Conservation (phyloP, 2,888 invertebrate genomes). For the Polydrusus cervinus region DNA sequence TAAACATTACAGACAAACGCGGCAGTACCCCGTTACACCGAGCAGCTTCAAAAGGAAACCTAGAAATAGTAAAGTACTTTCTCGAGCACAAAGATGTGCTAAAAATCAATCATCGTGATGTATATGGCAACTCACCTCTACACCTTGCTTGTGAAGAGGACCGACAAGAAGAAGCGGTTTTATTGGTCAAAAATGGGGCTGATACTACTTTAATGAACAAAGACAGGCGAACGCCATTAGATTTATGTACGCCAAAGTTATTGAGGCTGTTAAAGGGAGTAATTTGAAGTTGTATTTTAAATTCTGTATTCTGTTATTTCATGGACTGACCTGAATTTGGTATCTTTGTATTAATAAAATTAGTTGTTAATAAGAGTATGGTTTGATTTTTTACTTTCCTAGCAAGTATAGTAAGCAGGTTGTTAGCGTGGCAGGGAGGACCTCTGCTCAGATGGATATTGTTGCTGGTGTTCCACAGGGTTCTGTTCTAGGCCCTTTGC, state of each 20-base stretch:
- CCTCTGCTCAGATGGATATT: too few relatives aligned
- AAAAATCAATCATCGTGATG: constrained; percentile 77
- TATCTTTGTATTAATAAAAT: neutral
- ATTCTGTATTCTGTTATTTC: neutral
- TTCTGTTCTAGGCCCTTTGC: too few relatives aligned
- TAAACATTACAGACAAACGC: constrained; percentile 80
- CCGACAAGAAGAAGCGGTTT: constrained; percentile 78
- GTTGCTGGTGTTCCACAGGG: too few relatives aligned
- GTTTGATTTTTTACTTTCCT: too few relatives aligned
- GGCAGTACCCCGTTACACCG: constrained; percentile 86
- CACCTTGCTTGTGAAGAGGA: constrained; percentile 90
- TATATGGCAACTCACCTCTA: constrained; percentile 84
- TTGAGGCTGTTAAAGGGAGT: constrained; percentile 53
- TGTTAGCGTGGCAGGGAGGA: too few relatives aligned
- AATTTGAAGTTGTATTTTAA: neutral
- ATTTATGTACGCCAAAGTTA: constrained; percentile 70
- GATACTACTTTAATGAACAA: constrained; percentile 76
- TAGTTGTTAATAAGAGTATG: too few relatives aligned
- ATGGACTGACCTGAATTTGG: neutral
- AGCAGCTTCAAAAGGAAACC: constrained; percentile 85
- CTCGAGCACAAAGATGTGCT: constrained; percentile 74
- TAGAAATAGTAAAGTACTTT: constrained; percentile 79
- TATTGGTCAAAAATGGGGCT: constrained; percentile 80
- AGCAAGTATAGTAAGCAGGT: too few relatives aligned
- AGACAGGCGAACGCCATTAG: constrained; percentile 79